Evolutionary conservation across 1,140 invertebrate genomes (phyloP).

Genomic region (Linepithema humile): DNA sequence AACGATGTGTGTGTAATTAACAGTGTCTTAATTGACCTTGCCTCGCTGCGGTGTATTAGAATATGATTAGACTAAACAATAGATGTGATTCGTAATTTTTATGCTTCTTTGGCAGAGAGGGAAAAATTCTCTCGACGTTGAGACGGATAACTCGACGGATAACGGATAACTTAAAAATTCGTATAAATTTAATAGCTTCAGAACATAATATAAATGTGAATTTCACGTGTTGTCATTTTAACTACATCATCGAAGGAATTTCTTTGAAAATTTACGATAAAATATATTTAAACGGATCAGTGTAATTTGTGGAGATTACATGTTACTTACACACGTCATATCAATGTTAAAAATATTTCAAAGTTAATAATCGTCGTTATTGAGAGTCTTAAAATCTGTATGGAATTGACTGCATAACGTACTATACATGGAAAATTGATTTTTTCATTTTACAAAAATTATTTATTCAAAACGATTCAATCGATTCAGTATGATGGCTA

Average conservation of each 20-base stretch:
- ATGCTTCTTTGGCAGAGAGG: constrained; percentile 2
- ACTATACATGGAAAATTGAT: no score
- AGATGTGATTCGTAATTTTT: background rate
- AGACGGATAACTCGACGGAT: background rate
- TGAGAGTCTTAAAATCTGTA: constrained; percentile 26
- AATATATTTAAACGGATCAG: background rate
- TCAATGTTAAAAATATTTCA: constrained; percentile 30
- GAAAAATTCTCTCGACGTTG: background rate
- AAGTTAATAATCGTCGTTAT: constrained; percentile 38
- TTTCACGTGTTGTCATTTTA: constrained; percentile 24
- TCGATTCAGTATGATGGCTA: no score
- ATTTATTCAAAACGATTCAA: constrained; percentile 29
- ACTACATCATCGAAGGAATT: background rate
- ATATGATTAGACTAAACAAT: constrained; percentile 21
- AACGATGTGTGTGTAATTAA: background rate
- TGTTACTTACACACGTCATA: constrained; percentile 27
- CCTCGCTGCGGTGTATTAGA: background rate
- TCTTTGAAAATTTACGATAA: constrained; percentile 15
- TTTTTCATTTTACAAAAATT: no score
- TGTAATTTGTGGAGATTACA: constrained; percentile 27
- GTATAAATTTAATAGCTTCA: constrained; percentile 13
- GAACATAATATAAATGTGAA: constrained; percentile 34
- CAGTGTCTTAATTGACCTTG: background rate
- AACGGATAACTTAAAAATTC: no score
- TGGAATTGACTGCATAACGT: constrained; percentile 25